phyloP scores from a whole-genome alignment of 2,888 invertebrate species.

The Drosophila borborema region DNA sequence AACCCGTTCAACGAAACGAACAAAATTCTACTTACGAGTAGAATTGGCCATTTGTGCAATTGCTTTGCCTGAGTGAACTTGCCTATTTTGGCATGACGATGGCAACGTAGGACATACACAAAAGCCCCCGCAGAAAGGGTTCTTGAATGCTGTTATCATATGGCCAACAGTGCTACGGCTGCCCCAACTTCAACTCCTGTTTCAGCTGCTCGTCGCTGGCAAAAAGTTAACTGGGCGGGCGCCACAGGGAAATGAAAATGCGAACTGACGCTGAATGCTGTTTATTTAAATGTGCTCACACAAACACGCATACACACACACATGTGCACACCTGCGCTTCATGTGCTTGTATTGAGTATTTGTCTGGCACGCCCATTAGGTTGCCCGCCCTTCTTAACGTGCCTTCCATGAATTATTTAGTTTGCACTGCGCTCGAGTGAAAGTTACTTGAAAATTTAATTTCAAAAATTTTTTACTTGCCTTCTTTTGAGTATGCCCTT shows the following conservation, averaged over 20 bases:
- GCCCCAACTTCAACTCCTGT: constrained; percentile 22
- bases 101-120: constrained; percentile 51
- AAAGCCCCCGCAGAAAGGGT: constrained; percentile 60
- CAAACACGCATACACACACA: constrained; percentile 28
- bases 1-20: constrained; percentile 69
- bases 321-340: constrained; percentile 36
- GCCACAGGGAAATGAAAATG: constrained; percentile 45
- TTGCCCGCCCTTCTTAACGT: constrained; percentile 29
- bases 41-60: constrained; percentile 84
- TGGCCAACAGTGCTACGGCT: constrained; percentile 46
- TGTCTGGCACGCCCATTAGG: constrained; percentile 29
- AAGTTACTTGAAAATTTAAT: constrained; percentile 80
- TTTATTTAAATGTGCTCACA: constrained; percentile 72
- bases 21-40: constrained; percentile 76
- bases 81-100: constrained; percentile 83
- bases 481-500: constrained; percentile 28
- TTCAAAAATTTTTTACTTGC: constrained; percentile 65
- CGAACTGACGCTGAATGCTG: constrained; percentile 68
- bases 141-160: constrained; percentile 64
- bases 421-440: constrained; percentile 79
- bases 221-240: constrained; percentile 66
- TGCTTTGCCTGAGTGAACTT: constrained; percentile 82
- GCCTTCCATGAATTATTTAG: constrained; percentile 76
- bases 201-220: constrained; percentile 28
- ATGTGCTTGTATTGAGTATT: constrained; percentile 45